Percentiles rank a stretch among this genome's conserved stretches.
Evolutionary conservation across 1,140 invertebrate species (phyloP).

Genomic region (Belonocnema kinseyi): DNA sequence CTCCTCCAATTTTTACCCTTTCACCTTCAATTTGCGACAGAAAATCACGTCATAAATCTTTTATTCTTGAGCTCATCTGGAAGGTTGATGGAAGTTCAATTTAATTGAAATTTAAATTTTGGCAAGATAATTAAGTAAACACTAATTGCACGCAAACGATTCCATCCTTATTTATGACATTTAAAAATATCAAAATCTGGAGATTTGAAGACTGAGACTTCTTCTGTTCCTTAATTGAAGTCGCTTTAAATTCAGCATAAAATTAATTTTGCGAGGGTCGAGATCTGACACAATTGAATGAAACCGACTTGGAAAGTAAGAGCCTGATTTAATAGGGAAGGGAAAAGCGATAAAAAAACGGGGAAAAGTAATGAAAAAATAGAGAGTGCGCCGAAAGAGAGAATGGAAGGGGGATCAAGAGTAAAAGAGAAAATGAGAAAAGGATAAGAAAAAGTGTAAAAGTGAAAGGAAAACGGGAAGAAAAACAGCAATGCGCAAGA

Average conservation of each 20-base stretch:
- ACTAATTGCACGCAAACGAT: neutral
- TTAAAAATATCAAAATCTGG: neutral
- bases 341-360: too few species aligned
- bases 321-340: neutral
- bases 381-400: too few species aligned
- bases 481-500: too few species aligned
- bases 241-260: constrained; percentile 17
- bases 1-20: constrained; percentile 33
- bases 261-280: constrained; percentile 15
- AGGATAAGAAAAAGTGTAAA: too few species aligned
- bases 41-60: constrained; percentile 15
- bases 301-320: neutral
- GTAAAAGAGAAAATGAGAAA: too few species aligned
- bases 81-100: neutral
- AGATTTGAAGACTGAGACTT: neutral
- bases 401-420: too few species aligned
- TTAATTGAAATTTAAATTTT: constrained; percentile 12
- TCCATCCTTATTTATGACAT: neutral
- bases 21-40: constrained; percentile 35
- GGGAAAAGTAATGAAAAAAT: too few species aligned
- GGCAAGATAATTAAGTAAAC: neutral
- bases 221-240: neutral
- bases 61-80: constrained; percentile 4
- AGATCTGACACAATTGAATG: neutral
- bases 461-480: too few species aligned